phyloP scores from a whole-genome alignment of 2,888 invertebrate genomes.

The Hydrotaea cyrtoneurina region DNA sequence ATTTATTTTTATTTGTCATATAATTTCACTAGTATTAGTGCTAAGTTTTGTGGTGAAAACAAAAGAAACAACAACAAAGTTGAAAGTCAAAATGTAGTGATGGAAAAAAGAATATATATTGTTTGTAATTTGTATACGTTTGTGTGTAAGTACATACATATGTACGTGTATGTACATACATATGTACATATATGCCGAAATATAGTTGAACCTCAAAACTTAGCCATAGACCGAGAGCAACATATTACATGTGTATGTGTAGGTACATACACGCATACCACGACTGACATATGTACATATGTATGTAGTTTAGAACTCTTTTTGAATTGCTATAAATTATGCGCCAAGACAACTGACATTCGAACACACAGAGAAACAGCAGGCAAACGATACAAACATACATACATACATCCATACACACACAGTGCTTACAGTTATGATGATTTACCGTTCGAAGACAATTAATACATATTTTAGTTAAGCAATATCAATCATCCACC shows the following conservation, averaged over 20 bases:
- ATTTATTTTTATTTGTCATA: neutral
- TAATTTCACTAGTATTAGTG: neutral
- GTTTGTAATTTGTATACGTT: slow-evolving; percentile 70
- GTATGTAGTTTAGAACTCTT: neutral
- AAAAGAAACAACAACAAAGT: neutral
- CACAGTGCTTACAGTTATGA: slow-evolving; percentile 56
- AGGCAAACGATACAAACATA: slow-evolving; percentile 37
- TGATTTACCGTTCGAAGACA: slow-evolving; percentile 43
- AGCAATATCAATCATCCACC: slow-evolving; percentile 54
- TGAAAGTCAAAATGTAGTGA: neutral
- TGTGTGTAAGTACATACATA: slow-evolving; percentile 71
- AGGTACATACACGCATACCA: too few relatives aligned
- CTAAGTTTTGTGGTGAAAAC: neutral
- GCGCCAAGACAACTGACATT: slow-evolving; percentile 54
- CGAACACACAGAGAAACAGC: slow-evolving; percentile 4
- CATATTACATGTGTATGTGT: too few relatives aligned
- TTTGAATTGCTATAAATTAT: slow-evolving; percentile 42
- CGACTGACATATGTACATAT: neutral
- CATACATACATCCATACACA: too few relatives aligned
- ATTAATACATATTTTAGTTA: neutral
- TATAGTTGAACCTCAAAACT: neutral
- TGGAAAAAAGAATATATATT: slow-evolving; percentile 48
- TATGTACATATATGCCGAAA: neutral
- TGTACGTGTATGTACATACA: neutral
- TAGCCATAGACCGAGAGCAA: neutral